Conservation (phyloP, 2,113 vertebrate genomes). For the Cichladusa arquata region DNA sequence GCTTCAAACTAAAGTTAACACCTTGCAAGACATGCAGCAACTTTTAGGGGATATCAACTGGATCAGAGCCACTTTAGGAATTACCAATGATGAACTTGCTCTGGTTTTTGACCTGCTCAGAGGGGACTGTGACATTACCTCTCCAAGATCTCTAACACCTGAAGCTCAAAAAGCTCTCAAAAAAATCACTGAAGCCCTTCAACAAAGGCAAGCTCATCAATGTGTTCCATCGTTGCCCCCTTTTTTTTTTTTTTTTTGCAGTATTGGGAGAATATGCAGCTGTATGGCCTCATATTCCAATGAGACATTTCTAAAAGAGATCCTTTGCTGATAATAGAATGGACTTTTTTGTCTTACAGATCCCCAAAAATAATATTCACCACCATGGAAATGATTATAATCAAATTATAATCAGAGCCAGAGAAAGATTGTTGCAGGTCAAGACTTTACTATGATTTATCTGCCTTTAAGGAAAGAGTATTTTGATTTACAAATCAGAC, state of each 20-base stretch:
- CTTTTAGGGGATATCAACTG: no score
- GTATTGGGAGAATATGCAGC: background rate
- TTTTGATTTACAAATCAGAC: background rate
- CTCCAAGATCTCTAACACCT: background rate
- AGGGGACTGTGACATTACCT: no score
- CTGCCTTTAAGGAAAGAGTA: background rate
- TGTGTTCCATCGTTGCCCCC: no score
- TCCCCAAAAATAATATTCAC: background rate
- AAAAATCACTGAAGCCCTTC: background rate
- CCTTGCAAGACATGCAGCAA: no score
- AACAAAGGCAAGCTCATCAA: background rate
- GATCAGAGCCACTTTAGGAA: no score
- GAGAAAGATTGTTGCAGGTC: no score
- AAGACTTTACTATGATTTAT: no score
- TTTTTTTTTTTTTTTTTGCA: no score
- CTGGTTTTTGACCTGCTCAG: no score
- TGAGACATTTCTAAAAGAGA: background rate
- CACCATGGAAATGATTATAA: background rate
- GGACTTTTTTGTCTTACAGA: background rate
- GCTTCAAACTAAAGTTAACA: no score
- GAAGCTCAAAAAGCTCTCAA: background rate
- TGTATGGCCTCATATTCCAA: no score
- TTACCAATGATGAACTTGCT: no score
- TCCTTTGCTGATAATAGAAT: background rate
- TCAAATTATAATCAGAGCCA: background rate